Evolutionary conservation across 2,797 vertebrate species (phyloP), one percentile per base, ranked within the genome.

Genomic region (Spinus olivaceus): DNA sequence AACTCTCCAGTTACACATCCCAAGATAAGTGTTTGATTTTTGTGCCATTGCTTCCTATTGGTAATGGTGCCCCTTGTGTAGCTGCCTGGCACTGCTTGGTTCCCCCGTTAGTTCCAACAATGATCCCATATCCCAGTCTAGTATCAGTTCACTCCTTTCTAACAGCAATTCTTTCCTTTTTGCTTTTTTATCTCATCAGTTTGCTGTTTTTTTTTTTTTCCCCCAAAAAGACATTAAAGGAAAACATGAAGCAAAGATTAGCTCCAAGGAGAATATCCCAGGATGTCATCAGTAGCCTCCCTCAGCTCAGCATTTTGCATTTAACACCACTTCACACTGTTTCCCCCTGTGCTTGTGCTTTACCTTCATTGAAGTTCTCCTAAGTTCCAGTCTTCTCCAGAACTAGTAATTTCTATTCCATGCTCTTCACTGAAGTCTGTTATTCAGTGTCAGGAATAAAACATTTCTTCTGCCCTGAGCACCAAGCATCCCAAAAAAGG

Each of bases 61-160:
- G 28, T 42, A 67, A 42, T 5, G 46, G 44, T 46, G 60, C 17
- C 53, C 27, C 39, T 54, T 23, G 19, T 33, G 37, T 23, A 23
- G 24, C 46, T 60, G 46, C 25, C 30, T 41, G 5, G 37, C 16
- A 35, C 12, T 0, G 2, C 49, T 60, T 3, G 6, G 3, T 30
- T 44, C 47, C 47, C 35, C 59, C 20, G 9, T 35, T 41, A 53
- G 15, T 35, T 53, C 59, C 32, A 53, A 9, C 47, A 77, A 30
- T 44, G 32, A 24, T 51, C 73, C 37, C 37, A 35, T 7, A 35
- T 8, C 20, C 14, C 59, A 44, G 10, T 30, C 32, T 44, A 15
- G 3, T 28, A 44, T 53, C 49, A 54, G n/a, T 46, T 46, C 13
- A 25, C 21, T 65, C 39, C 39, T 46, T 65, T 65, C 17, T 25